Evolutionary conservation across 2,797 vertebrate genomes (phyloP).

Genomic region (Catostomus latipinnis): DNA sequence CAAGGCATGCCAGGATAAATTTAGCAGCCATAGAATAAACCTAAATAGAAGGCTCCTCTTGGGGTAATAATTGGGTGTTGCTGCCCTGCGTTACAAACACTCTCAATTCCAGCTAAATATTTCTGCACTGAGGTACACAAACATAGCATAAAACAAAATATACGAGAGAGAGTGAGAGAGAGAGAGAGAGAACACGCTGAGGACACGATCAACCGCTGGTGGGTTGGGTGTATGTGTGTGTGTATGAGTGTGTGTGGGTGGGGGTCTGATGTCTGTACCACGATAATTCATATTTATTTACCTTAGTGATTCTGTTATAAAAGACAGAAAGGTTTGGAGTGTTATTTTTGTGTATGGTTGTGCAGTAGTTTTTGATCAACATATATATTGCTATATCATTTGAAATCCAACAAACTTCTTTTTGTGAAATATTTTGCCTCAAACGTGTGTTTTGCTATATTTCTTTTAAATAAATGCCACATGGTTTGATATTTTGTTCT

Average conservation of each 20-base stretch:
- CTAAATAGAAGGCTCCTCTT: conserved; percentile 88
- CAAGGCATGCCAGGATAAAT: conserved; percentile 85
- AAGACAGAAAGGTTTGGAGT: no score
- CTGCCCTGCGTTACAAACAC: conserved; percentile 88
- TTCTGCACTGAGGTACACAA: conserved; percentile 80
- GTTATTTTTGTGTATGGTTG: no score
- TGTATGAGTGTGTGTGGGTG: background rate
- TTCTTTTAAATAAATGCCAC: no score
- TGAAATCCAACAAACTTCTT: no score
- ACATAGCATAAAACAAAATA: conserved; percentile 79
- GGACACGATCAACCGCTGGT: conserved; percentile 42
- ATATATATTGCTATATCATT: no score
- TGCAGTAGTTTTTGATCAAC: no score
- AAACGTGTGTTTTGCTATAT: no score
- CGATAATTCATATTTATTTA: background rate
- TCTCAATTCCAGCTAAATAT: conserved; percentile 79
- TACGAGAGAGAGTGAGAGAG: conserved; percentile 68
- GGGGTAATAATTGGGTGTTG: conserved; percentile 88
- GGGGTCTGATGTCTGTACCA: conserved; percentile 1
- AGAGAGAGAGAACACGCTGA: conserved; percentile 73
- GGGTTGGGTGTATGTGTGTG: conserved; percentile 60
- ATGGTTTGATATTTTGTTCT: no score
- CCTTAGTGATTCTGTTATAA: conserved; percentile 39
- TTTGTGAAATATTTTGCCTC: no score
- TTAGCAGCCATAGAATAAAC: conserved; percentile 84